Percentiles rank a stretch among this genome's conserved stretches.
These are phyloP conservation scores for Nibea coibor DNA, from an alignment of 2,113 vertebrate species.

Conservation along the genomic window DNA sequence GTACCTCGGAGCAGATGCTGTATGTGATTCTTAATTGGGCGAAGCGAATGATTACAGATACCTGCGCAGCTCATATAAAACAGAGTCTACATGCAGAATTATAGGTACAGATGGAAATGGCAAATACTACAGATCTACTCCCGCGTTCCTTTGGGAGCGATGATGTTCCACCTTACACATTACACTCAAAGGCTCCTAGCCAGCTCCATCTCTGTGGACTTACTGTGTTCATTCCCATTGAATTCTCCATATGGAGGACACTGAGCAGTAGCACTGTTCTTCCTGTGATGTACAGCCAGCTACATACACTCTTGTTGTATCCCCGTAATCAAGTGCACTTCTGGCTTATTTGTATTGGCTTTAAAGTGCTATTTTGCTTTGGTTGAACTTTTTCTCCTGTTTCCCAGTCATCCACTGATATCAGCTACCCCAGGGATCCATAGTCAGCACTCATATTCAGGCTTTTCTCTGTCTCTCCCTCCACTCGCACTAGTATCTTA, in stretches of 20 bases:
- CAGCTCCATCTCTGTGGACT: constrained; percentile 61
- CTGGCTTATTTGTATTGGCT: constrained; percentile 62
- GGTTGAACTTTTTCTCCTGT: constrained; percentile 60
- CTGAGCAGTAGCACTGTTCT: constrained; percentile 24
- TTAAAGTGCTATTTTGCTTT: constrained; percentile 67
- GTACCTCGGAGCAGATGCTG: constrained; percentile 81
- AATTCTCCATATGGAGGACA: constrained; percentile 60
- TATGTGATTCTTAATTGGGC: constrained; percentile 83
- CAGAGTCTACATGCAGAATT: constrained; percentile 73
- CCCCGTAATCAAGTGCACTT: constrained; percentile 51
- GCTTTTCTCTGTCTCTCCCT: constrained; percentile 35
- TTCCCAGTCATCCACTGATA: constrained; percentile 50
- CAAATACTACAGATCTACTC: constrained; percentile 56
- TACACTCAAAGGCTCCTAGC: constrained; percentile 43
- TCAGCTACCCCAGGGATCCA: constrained; percentile 58
- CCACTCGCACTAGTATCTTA: constrained; percentile 29
- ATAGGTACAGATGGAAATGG: constrained; percentile 71
- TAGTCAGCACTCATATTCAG: constrained; percentile 61
- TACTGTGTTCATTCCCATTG: constrained; percentile 31
- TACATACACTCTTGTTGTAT: constrained; percentile 42
- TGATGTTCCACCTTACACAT: constrained; percentile 61
- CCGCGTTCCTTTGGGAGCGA: constrained; percentile 58
- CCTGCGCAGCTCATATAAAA: constrained; percentile 78
- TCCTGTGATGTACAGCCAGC: constrained; percentile 44
- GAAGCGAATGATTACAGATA: constrained; percentile 81